Conservation (phyloP, 92 coral and sea anemone species). For the Phenganax stokvisi region DNA sequence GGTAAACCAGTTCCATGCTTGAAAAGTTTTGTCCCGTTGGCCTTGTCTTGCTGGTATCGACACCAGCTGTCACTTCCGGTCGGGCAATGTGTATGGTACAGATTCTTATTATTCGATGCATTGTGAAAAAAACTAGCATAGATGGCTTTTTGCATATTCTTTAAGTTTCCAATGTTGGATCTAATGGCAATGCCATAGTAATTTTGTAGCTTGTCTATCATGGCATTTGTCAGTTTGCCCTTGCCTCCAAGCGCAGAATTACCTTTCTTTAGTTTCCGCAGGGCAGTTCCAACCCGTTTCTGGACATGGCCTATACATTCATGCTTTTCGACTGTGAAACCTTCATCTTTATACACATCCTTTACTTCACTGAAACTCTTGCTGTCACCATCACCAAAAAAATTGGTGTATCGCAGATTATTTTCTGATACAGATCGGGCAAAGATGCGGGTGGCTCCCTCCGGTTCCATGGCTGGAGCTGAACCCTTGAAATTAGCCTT, state of each 20-base stretch:
- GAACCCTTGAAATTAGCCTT: constrained; percentile 35
- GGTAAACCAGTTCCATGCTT: constrained; percentile 57
- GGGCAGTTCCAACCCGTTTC: constrained; percentile 54
- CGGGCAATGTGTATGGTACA: constrained; percentile 51
- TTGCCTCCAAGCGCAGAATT: constrained; percentile 50
- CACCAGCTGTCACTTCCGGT: no score
- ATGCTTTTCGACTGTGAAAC: constrained; percentile 3
- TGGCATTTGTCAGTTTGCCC: constrained; percentile 48
- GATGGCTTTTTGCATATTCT: constrained; percentile 48
- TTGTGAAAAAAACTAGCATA: constrained; percentile 52
- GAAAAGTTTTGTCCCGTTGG: constrained; percentile 12
- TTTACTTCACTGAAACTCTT: constrained; percentile 24
- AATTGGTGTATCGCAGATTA: neutral
- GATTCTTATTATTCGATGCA: constrained; percentile 45
- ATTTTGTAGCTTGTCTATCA: constrained; percentile 55
- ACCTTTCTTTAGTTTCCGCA: constrained; percentile 50
- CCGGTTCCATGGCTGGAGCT: constrained; percentile 16
- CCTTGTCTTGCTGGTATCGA: constrained; percentile 41
- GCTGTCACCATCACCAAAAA: neutral
- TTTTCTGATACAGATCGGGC: neutral
- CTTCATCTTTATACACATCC: neutral
- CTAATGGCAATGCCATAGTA: constrained; percentile 55
- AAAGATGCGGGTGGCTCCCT: neutral
- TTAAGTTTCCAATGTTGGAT: constrained; percentile 48
- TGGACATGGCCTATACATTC: constrained; percentile 54